Base-by-base conservation (phyloP, 2,113 vertebrate species). In the Nerophis ophidion region DNA sequence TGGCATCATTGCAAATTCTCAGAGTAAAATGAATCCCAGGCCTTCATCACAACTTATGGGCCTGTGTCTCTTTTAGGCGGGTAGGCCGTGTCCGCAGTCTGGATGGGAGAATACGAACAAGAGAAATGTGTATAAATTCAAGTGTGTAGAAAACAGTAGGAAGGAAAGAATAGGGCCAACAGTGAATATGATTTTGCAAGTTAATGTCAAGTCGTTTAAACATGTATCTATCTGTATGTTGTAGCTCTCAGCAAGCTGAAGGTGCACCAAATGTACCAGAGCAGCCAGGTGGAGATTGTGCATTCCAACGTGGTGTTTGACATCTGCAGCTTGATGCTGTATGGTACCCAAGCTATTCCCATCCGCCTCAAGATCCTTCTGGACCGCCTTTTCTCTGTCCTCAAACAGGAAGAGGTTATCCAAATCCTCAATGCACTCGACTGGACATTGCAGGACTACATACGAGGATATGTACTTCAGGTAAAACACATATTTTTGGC, bases 281-380 rank as follows among this genome's bases (percentile, higher is more conserved):
- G 93, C 68, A 92, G 93, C 84, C 96, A 96, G 85, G 96, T 98
- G 85, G 97, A 99, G 89, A 95, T 98, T 8, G 97, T 99, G 67
- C 95, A 98, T 80, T 95, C 94, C 87, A 98, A 93, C 45, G 95
- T 98, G 80, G 97, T 98, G 61, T 98, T 99, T 46, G 97, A 98
- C 67, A 97, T 99, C 71, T 95, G 95, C 90, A 99, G 97, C 85
- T 90, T 99, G 77, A 98, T 99, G 94, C 79, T 99, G 5, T 99
- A 97, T 0, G 97, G 96, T 53, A 99, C 97, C 1, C 94, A 98
- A 78, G 97, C 97, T 54, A 87, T 99, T 70, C 97, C 97, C 0
- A 92, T 99, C 17, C 94, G 97, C 60, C 93, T 99, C 66, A 99
- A 99, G 85, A 98, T 99, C 86, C 92, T 99, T 0, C 85, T 98